Percentiles rank a stretch among this genome's conserved stretches.
Conservation (phyloP, 2,797 vertebrate genomes). For the Sciurus vulgaris region DNA sequence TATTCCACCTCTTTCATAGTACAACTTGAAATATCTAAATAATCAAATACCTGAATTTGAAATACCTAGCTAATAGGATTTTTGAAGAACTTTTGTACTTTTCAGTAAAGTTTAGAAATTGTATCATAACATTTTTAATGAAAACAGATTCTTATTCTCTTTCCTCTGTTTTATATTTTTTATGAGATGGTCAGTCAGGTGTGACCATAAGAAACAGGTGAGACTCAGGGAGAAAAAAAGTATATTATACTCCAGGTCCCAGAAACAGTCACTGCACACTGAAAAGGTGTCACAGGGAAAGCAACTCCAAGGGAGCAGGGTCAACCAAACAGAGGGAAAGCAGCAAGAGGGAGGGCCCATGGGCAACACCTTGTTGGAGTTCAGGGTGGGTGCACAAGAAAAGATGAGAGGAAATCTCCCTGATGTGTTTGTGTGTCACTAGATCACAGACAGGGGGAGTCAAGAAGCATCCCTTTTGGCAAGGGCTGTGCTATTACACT, state of each 20-base stretch:
- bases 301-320: not conserved
- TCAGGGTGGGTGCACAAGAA: not conserved
- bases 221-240: not conserved
- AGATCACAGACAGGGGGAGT: too few relatives aligned
- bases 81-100: slow-evolving; percentile 14
- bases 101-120: slow-evolving; percentile 30
- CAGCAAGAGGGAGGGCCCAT: not conserved
- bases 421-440: not conserved
- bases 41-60: not conserved
- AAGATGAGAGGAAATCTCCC: not conserved
- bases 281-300: not conserved
- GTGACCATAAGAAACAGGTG: not conserved
- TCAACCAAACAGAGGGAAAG: not conserved
- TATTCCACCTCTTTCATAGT: not conserved
- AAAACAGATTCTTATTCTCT: slow-evolving; percentile 6
- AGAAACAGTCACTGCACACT: not conserved
- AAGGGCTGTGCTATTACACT: too few relatives aligned
- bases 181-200: not conserved
- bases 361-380: not conserved
- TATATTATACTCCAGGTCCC: not conserved
- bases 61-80: not conserved
- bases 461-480: not conserved
- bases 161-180: not conserved
- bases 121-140: not conserved
- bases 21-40: not conserved